Evolutionary conservation across 2,888 invertebrate genomes (phyloP).

Genomic region (Pinctada fucata): DNA sequence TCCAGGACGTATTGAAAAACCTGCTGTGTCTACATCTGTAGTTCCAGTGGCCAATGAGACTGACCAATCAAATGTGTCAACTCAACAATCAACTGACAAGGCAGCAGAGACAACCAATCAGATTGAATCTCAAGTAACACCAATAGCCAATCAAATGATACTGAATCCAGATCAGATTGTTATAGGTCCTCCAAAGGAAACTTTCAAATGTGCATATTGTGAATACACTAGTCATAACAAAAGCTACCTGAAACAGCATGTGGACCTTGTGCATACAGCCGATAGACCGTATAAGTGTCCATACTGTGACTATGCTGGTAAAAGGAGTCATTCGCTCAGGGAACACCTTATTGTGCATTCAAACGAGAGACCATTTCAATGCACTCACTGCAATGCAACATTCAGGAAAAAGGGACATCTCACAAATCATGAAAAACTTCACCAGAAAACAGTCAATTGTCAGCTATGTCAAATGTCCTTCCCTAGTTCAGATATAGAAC

Average conservation of each 20-base stretch:
- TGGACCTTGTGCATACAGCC: slow-evolving; percentile 73
- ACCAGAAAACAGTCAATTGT: slow-evolving; percentile 61
- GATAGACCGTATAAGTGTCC: slow-evolving; percentile 74
- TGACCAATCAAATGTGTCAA: not conserved
- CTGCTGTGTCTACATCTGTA: slow-evolving; percentile 7
- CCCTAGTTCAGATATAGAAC: slow-evolving; percentile 53
- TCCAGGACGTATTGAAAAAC: slow-evolving; percentile 18
- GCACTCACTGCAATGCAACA: slow-evolving; percentile 73
- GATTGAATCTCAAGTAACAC: slow-evolving; percentile 23
- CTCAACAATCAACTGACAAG: not conserved
- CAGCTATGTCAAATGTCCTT: slow-evolving; percentile 53
- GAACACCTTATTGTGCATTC: slow-evolving; percentile 75
- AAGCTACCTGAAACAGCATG: slow-evolving; percentile 74
- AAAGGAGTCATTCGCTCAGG: slow-evolving; percentile 72
- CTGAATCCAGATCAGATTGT: not conserved
- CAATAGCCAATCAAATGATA: slow-evolving; percentile 28
- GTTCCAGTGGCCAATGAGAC: slow-evolving; percentile 1
- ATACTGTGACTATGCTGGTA: slow-evolving; percentile 75
- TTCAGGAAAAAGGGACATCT: slow-evolving; percentile 75
- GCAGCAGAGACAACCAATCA: not conserved
- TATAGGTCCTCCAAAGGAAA: slow-evolving; percentile 18
- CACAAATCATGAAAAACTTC: slow-evolving; percentile 74
- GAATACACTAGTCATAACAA: slow-evolving; percentile 74
- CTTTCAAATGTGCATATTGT: slow-evolving; percentile 65
- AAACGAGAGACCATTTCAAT: slow-evolving; percentile 70